Conservation (phyloP, 2,888 invertebrate genomes). For the Tetanocera ferruginea region DNA sequence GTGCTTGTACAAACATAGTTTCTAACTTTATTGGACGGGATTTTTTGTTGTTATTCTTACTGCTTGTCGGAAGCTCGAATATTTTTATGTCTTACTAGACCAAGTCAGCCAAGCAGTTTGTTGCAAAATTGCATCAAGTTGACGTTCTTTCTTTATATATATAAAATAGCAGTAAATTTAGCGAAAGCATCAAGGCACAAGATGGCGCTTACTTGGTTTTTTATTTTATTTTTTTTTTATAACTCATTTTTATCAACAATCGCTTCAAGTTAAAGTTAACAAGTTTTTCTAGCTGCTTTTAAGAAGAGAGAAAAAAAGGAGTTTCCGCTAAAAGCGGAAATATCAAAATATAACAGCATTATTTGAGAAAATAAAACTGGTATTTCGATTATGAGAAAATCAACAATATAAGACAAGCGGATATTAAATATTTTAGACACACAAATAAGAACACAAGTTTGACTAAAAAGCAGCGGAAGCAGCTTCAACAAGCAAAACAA, state of each 20-base stretch:
- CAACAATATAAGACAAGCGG: too few relatives aligned
- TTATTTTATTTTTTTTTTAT: background rate
- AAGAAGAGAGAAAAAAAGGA: background rate
- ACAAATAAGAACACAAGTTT: too few relatives aligned
- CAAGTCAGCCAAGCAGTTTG: background rate
- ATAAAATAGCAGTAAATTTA: slow-evolving; percentile 24
- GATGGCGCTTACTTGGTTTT: background rate
- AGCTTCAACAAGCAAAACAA: too few relatives aligned
- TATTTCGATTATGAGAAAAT: too few relatives aligned
- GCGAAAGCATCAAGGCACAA: background rate
- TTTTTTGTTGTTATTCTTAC: background rate
- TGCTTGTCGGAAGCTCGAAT: background rate
- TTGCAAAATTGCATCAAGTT: slow-evolving; percentile 7
- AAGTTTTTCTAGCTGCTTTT: background rate
- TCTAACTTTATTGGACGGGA: background rate
- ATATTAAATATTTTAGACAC: too few relatives aligned
- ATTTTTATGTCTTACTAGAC: background rate
- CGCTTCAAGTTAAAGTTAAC: background rate
- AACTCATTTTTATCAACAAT: background rate
- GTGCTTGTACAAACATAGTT: background rate
- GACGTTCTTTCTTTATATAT: background rate
- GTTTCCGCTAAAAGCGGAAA: background rate
- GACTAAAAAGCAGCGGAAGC: too few relatives aligned
- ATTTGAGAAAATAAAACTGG: too few relatives aligned
- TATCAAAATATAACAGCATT: too few relatives aligned